Base-by-base conservation (phyloP, 2,797 vertebrate genomes). In the Manis crassicaudata region DNA sequence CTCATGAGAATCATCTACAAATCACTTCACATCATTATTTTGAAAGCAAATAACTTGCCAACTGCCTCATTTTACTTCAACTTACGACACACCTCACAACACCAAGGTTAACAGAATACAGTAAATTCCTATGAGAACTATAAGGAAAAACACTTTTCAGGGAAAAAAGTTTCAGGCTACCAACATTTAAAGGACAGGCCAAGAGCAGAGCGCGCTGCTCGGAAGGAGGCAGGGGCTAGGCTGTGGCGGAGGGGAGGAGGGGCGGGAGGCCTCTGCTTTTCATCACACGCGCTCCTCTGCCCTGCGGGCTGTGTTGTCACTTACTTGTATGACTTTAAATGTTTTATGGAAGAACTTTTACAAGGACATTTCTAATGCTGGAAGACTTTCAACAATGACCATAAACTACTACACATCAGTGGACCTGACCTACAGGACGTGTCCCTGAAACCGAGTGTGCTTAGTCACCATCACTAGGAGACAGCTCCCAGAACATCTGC, bases 401-500 rank as follows among this genome's bases (percentile, higher is more conserved):
- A 25, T 63, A 50, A 43, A 40, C 10, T 52, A 77, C 27, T 67
- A 10, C 1, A 50, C 0, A 2, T 6, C 35, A 46, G 43, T 17
- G 32, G 18, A 37, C 17, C 50, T 50, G 18, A 37, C 17, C 50
- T 50, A 10, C 13, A 29, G 14, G 29, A 43, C 13, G 5, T 10
- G 27, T 54, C 17, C 37, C 18, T 25, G 29, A 46, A 27, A 77
- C 1, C 70, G 54, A 27, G 20, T 7, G 11, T 10, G 11, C 13
- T 37, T 32, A 23, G 14, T 60, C 62, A 27, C 32, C 10, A 32
- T 21, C 56, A 18, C 27, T 21, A 7, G 67, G 10, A 37, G 12
- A 5, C 0, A 3, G 18, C 1, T 5, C 56, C 46, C 20, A 14
- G 58, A 37, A 21, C 5, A 11, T 7, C 4, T 29, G 9, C 37